Evolutionary conservation across 2,888 invertebrate genomes (phyloP).

Genomic region (Melinaea menophilus): DNA sequence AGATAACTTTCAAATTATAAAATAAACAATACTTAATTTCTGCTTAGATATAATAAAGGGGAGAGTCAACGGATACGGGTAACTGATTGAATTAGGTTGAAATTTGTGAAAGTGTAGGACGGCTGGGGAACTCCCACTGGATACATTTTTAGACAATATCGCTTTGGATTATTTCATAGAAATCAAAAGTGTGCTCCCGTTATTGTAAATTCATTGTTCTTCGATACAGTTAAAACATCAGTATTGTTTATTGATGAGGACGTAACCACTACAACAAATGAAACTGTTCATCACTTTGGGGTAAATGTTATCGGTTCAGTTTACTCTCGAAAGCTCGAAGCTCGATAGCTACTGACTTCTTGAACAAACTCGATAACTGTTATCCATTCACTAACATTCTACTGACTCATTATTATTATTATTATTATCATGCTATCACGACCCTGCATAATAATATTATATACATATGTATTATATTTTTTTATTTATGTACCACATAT

Average conservation of each 20-base stretch:
- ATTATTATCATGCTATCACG: neutral
- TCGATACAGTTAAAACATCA: conserved; percentile 1
- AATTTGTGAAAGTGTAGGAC: conserved; percentile 42
- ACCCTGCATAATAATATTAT: too few species aligned
- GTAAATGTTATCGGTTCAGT: conserved; percentile 34
- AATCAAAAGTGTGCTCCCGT: neutral
- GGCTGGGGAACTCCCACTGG: conserved; percentile 19
- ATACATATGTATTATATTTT: too few species aligned
- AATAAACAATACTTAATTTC: conserved; percentile 27
- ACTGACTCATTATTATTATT: conserved; percentile 43
- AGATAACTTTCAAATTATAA: too few species aligned
- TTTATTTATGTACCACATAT: too few species aligned
- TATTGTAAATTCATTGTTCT: conserved; percentile 10
- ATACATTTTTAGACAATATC: neutral
- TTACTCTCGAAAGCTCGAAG: conserved; percentile 38
- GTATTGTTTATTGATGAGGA: conserved; percentile 8
- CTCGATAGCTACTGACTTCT: conserved; percentile 40
- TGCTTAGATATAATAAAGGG: conserved; percentile 37
- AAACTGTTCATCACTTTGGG: conserved; percentile 7
- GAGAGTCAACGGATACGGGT: conserved; percentile 59
- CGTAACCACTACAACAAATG: conserved; percentile 12
- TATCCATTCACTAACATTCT: conserved; percentile 47
- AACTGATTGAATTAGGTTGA: conserved; percentile 60
- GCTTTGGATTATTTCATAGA: neutral
- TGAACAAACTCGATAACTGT: conserved; percentile 36